Evolutionary conservation across 2,888 invertebrate genomes (phyloP).

Genomic region (Crocallis elinguaria): DNA sequence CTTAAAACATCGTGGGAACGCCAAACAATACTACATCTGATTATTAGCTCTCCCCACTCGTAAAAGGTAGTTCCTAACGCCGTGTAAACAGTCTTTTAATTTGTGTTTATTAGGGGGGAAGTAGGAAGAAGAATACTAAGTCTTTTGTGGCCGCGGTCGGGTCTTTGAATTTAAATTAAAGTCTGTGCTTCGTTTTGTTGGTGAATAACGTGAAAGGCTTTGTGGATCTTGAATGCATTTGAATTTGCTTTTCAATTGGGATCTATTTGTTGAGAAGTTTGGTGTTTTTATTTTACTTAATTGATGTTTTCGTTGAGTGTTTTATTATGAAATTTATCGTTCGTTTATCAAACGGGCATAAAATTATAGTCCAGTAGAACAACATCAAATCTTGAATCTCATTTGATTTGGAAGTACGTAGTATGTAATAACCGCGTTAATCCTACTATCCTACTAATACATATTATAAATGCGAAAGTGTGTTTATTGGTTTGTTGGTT

Average conservation of each 20-base stretch:
- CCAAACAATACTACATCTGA: constrained; percentile 33
- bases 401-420: no score
- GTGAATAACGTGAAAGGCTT: constrained; percentile 20
- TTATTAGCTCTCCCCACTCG: constrained; percentile 12
- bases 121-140: constrained; percentile 24
- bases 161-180: constrained; percentile 22
- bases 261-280: no score
- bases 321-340: no score
- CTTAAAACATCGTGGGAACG: constrained; percentile 40
- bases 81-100: constrained; percentile 30
- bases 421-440: no score
- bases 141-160: constrained; percentile 11
- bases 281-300: no score
- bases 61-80: constrained; percentile 18
- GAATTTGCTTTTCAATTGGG: constrained; percentile 11
- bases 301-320: no score
- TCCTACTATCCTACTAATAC: no score
- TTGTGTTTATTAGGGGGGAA: constrained; percentile 26
- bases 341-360: no score
- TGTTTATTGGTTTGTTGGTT: no score
- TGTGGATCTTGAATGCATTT: constrained; percentile 18
- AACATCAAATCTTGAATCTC: no score
- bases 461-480: no score
- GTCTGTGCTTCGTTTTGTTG: constrained; percentile 13
- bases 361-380: no score